Conservation (phyloP, 2,113 vertebrate genomes). For the Heterochromis multidens region DNA sequence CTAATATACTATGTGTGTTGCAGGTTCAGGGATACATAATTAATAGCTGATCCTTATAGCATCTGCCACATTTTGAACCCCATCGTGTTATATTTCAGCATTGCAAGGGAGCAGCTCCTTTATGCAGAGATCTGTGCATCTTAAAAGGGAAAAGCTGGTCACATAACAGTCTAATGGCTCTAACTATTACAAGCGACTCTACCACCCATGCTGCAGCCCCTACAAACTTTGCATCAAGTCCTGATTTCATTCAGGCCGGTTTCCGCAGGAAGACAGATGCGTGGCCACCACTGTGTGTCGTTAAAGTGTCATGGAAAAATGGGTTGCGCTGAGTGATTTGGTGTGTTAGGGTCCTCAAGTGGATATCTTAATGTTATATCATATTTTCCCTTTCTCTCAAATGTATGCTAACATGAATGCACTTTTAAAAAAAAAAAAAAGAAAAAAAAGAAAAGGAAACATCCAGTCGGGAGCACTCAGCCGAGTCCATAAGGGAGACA, state of each 20-base stretch:
- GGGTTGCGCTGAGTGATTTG: neutral
- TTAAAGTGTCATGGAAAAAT: slow-evolving; percentile 39
- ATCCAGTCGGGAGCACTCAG: neutral
- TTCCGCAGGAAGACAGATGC: neutral
- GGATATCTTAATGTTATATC: neutral
- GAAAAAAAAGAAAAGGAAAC: neutral
- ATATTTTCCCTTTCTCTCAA: neutral
- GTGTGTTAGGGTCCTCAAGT: neutral
- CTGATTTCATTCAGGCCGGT: neutral
- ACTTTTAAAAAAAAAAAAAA: neutral
- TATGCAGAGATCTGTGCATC: neutral
- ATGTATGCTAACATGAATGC: neutral
- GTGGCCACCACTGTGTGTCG: neutral
- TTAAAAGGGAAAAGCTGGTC: slow-evolving; percentile 3
- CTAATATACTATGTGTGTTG: neutral
- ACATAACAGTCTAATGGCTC: neutral
- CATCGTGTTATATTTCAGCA: neutral
- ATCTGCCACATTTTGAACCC: neutral
- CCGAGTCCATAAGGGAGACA: neutral
- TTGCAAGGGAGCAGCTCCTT: neutral
- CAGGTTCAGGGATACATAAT: neutral
- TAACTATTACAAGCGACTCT: neutral
- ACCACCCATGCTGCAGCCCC: slow-evolving; percentile 16
- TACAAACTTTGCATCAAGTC: neutral
- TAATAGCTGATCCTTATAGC: neutral